Evolutionary conservation across 2,113 vertebrate genomes (phyloP).

Genomic region (Thunnus thynnus): DNA sequence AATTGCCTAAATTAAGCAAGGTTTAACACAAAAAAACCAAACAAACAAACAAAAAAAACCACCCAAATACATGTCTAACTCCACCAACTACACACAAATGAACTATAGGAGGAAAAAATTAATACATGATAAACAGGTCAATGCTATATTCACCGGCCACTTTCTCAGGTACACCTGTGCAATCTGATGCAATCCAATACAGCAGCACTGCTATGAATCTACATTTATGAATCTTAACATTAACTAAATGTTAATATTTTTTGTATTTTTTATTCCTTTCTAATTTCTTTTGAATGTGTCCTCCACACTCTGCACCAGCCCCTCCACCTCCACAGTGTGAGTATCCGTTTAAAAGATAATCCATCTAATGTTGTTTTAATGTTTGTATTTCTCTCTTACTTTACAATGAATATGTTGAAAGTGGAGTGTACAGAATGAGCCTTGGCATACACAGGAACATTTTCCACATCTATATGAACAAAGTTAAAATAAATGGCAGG

Average conservation of each 20-base stretch:
- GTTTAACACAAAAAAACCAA: too few species aligned
- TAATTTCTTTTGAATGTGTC: neutral
- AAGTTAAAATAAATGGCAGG: neutral
- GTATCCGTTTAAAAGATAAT: slow-evolving; percentile 38
- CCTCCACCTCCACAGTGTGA: slow-evolving; percentile 41
- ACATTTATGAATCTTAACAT: neutral
- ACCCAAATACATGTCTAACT: too few species aligned
- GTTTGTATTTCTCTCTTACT: neutral
- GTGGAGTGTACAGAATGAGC: neutral
- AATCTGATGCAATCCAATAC: too few species aligned
- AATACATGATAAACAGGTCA: too few species aligned
- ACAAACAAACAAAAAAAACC: too few species aligned
- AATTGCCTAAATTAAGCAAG: too few species aligned
- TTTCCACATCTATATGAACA: neutral
- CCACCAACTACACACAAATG: too few species aligned
- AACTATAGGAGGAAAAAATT: too few species aligned
- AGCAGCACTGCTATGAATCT: too few species aligned
- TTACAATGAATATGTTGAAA: neutral
- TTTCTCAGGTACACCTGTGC: neutral
- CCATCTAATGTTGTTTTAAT: neutral
- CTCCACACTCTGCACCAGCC: neutral
- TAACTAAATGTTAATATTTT: neutral
- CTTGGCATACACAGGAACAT: neutral
- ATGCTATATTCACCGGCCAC: too few species aligned
- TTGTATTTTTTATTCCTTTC: neutral